These are phyloP conservation scores for Hartigia nigra DNA, from an alignment of 2,888 invertebrate species.

Conservation along the genomic window DNA sequence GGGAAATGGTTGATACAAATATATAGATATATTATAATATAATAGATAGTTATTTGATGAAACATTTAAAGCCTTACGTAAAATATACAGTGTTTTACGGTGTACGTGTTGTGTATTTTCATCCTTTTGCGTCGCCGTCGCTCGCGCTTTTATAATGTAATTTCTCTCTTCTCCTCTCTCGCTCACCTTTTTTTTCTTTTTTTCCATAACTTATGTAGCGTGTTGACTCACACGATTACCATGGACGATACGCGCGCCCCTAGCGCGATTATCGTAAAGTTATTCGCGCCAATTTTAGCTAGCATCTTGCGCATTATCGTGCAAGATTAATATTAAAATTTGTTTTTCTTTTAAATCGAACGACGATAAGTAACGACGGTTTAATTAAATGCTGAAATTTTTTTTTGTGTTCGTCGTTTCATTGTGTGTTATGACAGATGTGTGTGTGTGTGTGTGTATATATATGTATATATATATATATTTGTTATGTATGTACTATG, in stretches of 20 bases:
- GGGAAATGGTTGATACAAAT: slow-evolving; percentile 59
- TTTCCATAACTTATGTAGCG: background rate
- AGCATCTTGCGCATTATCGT: background rate
- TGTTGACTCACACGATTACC: background rate
- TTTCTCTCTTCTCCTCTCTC: background rate
- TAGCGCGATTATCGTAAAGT: background rate
- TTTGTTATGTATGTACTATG: too few species aligned
- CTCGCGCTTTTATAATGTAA: background rate
- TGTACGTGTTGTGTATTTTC: slow-evolving; percentile 24
- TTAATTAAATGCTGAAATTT: background rate
- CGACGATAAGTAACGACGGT: background rate
- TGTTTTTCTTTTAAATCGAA: background rate
- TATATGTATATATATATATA: too few species aligned
- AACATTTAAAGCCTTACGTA: slow-evolving; percentile 64
- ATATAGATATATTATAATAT: slow-evolving; percentile 61
- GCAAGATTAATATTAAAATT: background rate
- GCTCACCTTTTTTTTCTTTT: too few species aligned
- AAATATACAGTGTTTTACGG: slow-evolving; percentile 54
- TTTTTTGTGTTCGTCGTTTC: background rate
- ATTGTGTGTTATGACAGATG: background rate
- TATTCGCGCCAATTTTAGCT: background rate
- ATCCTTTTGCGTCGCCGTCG: background rate
- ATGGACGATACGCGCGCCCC: background rate
- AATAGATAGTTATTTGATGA: slow-evolving; percentile 62
- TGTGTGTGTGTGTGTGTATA: background rate